These are phyloP conservation scores for Siniperca scherzeri DNA, from an alignment of 2,797 vertebrate genomes.

Conservation along the genomic window DNA sequence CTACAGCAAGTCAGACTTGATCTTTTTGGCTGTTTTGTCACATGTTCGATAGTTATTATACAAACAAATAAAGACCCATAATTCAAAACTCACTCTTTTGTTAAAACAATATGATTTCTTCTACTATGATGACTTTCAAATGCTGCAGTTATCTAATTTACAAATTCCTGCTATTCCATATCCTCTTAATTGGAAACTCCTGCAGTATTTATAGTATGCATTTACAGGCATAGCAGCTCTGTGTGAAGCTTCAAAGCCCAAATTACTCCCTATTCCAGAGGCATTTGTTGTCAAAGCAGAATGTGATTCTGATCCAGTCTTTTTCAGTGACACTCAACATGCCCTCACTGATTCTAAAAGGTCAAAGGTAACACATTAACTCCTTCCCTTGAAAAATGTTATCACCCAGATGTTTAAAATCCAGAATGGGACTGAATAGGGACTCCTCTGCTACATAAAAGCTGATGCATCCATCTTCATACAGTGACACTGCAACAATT, in stretches of 20 bases:
- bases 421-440: background rate
- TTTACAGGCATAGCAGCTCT: background rate
- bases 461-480: background rate
- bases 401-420: conserved; percentile 16
- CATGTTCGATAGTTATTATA: background rate
- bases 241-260: background rate
- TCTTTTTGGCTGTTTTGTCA: conserved; percentile 36
- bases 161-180: background rate
- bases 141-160: background rate
- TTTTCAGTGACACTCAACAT: background rate
- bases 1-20: conserved; percentile 27
- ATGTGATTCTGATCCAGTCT: conserved; percentile 1
- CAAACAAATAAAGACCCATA: background rate
- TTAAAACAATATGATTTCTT: background rate
- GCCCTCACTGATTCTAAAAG: conserved; percentile 13
- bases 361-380: conserved; percentile 22
- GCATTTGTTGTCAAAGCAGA: background rate
- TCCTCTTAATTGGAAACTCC: background rate
- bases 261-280: background rate
- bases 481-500: background rate
- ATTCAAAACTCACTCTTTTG: background rate
- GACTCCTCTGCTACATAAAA: background rate
- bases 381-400: background rate
- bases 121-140: background rate
- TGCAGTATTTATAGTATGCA: background rate